Percentiles rank a stretch among this genome's conserved stretches.
Evolutionary conservation across 1,140 invertebrate species (phyloP).

Genomic region (Micrasema longulum): DNA sequence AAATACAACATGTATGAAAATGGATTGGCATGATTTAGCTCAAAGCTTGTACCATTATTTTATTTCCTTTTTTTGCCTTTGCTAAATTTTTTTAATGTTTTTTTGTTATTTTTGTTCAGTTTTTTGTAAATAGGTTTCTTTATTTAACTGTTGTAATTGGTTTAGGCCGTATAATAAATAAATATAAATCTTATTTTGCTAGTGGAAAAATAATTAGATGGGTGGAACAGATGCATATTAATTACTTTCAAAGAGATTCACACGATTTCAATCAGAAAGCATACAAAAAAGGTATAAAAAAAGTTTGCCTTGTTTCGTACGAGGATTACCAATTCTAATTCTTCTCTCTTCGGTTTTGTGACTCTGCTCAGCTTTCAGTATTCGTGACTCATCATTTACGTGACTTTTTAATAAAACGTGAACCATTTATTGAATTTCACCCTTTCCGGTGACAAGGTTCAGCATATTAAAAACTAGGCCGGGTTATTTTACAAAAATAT

Average conservation of each 20-base stretch:
- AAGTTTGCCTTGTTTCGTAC: conserved; percentile 26
- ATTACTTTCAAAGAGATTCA: background rate
- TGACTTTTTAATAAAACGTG: conserved; percentile 49
- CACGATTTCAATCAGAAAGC: conserved; percentile 41
- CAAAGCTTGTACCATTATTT: too few species aligned
- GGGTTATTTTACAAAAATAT: conserved; percentile 20
- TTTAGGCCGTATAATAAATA: too few species aligned
- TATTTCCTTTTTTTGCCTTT: too few species aligned
- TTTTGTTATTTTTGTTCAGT: too few species aligned
- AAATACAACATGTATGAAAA: too few species aligned
- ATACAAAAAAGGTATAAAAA: conserved; percentile 15
- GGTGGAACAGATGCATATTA: too few species aligned
- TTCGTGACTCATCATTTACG: conserved; percentile 46
- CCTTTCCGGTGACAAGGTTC: conserved; percentile 27
- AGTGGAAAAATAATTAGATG: too few species aligned
- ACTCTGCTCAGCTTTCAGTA: conserved; percentile 16
- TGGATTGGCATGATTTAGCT: too few species aligned
- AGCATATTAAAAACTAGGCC: conserved; percentile 25
- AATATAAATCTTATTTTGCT: too few species aligned
- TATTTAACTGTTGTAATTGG: too few species aligned
- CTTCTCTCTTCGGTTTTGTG: conserved; percentile 16
- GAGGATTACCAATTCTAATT: conserved; percentile 47
- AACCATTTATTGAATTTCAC: conserved; percentile 45
- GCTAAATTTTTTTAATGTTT: too few species aligned
- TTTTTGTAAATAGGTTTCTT: too few species aligned